Evolutionary conservation across 1,140 invertebrate genomes (phyloP), one percentile per base, ranked within the genome.

Genomic region (Danaus plexippus): DNA sequence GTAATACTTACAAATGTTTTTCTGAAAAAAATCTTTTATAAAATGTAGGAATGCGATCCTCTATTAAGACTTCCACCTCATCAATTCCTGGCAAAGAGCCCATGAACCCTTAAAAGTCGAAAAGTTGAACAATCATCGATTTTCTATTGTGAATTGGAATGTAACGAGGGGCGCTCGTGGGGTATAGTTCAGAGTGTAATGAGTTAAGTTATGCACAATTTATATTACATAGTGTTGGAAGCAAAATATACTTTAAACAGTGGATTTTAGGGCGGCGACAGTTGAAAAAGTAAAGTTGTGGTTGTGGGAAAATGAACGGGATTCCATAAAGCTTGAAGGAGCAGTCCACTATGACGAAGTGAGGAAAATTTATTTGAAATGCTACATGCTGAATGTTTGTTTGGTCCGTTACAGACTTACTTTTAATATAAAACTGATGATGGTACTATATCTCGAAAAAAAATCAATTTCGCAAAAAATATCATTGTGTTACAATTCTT

Each of bases 121-220:
- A 49, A 63, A 63, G 57, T 63, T 59, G 61, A 63, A 59, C 61
- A 63, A 54, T 59, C 61, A 63, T 63, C 61, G 61, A 59, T 63
- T 63, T 59, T 53, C 57, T 59, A 63, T 63, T 63, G 61, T 63
- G 53, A 57, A 59, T 53, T 63, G 52, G 48, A 54, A 61, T 56
- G 61, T 63, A 59, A 63, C 61, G 61, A 63, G 61, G 52, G 61
- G 61, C 51, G 58, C 50, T 58, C 53, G 61, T 54, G 61, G 61
- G 56, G 56, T 52, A 63, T 63, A 63, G 61, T 63, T 59, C 57
- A 56, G 61, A 52, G 61, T 59, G 61, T 63, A 63, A 63, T 63
- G 61, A 63, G 61, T 59, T 59, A 55, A 59, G 11, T 59, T 59
- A 63, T 59, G 52, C 57, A 59, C 59, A 52, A 52, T 42, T 59